These are phyloP conservation scores for Habroteleia sp. DNA, from an alignment of 2,888 invertebrate species.

Conservation along the genomic window DNA sequence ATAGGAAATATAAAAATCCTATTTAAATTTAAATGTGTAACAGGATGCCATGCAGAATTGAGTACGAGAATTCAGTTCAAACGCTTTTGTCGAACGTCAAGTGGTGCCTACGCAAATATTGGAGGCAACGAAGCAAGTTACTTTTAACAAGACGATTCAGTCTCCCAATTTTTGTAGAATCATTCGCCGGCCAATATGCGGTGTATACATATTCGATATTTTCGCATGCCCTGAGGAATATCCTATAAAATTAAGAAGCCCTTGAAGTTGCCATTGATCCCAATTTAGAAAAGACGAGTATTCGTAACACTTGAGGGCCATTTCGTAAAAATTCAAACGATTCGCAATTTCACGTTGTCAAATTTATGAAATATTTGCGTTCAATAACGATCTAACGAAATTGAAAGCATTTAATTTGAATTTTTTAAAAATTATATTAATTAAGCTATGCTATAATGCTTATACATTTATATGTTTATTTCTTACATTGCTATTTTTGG, in stretches of 20 bases:
- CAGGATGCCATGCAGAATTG: constrained; percentile 66
- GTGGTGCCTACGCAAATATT: constrained; percentile 76
- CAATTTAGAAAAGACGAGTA: constrained; percentile 72
- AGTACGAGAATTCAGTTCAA: constrained; percentile 77
- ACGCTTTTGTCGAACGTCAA: constrained; percentile 71
- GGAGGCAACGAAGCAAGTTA: constrained; percentile 81
- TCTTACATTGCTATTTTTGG: constrained; percentile 11
- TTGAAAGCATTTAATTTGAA: not conserved
- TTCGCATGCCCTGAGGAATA: constrained; percentile 37
- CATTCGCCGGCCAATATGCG: constrained; percentile 45
- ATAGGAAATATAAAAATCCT: not conserved
- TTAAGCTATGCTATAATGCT: not conserved
- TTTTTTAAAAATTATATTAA: too few relatives aligned
- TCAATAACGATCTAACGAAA: constrained; percentile 12
- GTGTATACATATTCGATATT: constrained; percentile 44
- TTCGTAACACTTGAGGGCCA: constrained; percentile 54
- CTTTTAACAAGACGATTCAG: constrained; percentile 80
- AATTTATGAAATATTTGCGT: constrained; percentile 1
- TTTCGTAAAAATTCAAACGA: constrained; percentile 35
- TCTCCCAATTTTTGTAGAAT: constrained; percentile 63
- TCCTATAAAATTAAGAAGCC: constrained; percentile 69
- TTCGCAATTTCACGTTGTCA: constrained; percentile 27
- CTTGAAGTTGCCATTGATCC: constrained; percentile 75
- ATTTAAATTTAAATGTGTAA: constrained; percentile 59
- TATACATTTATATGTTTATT: constrained; percentile 13